phyloP scores from a whole-genome alignment of 2,113 vertebrate genomes.

The Micromys minutus region DNA sequence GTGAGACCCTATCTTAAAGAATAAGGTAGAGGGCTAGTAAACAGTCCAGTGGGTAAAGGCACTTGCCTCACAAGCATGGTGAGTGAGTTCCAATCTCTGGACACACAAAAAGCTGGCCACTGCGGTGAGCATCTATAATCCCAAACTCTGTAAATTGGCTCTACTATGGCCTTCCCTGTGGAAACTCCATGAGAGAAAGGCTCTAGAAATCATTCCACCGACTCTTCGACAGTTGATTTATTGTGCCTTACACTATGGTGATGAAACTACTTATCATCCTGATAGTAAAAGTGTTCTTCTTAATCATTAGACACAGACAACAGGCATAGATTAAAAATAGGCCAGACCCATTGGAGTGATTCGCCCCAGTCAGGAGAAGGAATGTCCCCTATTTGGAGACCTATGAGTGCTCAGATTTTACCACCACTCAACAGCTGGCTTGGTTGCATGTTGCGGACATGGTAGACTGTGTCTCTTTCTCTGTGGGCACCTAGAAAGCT shows the following conservation, averaged over 20 bases:
- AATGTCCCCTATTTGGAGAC: not conserved
- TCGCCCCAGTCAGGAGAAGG: not conserved
- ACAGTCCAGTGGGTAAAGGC: not conserved
- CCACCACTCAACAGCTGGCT: not conserved
- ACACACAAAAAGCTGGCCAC: not conserved
- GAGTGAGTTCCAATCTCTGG: not conserved
- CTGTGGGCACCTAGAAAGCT: not conserved
- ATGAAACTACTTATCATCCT: not conserved
- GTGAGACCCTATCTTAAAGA: not conserved
- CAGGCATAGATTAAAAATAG: not conserved
- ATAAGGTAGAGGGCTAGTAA: not conserved
- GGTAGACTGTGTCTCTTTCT: not conserved
- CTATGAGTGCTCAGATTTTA: not conserved
- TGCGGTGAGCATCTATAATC: not conserved
- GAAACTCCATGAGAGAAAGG: not conserved
- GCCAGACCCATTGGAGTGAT: not conserved
- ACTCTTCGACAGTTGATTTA: not conserved
- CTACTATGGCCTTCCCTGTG: fast-evolving
- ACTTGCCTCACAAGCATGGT: not conserved
- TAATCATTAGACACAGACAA: not conserved
- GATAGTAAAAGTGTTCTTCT: not conserved
- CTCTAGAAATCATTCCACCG: not conserved
- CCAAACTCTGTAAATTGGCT: not conserved
- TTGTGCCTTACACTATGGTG: not conserved
- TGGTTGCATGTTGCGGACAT: not conserved